Percentiles rank a stretch among this genome's conserved stretches.
These are phyloP conservation scores for Albula glossodonta DNA, from an alignment of 2,113 vertebrate genomes.

Conservation along the genomic window DNA sequence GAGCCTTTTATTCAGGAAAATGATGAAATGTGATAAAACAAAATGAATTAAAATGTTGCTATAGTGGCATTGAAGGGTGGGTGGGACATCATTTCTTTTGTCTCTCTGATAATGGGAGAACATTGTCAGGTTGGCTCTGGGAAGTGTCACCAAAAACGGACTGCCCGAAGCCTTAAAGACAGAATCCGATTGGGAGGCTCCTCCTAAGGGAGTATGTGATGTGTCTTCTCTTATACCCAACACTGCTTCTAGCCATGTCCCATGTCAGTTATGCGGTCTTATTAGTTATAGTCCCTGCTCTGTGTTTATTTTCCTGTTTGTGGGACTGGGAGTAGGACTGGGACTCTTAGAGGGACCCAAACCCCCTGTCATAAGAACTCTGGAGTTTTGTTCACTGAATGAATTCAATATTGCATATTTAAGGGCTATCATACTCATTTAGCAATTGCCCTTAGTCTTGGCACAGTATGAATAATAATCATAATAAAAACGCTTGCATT, in stretches of 20 bases:
- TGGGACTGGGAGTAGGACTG: background rate
- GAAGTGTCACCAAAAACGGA: background rate
- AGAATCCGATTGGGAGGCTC: background rate
- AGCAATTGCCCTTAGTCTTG: background rate
- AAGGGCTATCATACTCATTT: background rate
- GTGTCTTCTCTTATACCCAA: background rate
- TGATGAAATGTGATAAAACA: background rate
- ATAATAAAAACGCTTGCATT: slow-evolving; percentile 1
- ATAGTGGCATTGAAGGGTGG: background rate
- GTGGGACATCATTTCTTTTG: background rate
- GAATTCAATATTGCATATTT: background rate
- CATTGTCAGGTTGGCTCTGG: background rate
- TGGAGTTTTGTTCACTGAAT: background rate
- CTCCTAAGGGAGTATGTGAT: background rate
- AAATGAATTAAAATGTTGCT: background rate
- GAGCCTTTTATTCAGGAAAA: background rate
- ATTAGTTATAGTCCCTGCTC: background rate
- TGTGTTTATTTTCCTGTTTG: background rate
- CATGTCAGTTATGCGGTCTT: background rate
- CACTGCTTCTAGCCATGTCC: background rate
- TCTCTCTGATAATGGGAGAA: background rate
- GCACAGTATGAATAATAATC: background rate
- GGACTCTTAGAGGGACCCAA: background rate
- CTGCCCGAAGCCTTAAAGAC: background rate
- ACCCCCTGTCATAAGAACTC: background rate